phyloP scores from a whole-genome alignment of 2,797 vertebrate species.

The Arrhamphus sclerolepis region DNA sequence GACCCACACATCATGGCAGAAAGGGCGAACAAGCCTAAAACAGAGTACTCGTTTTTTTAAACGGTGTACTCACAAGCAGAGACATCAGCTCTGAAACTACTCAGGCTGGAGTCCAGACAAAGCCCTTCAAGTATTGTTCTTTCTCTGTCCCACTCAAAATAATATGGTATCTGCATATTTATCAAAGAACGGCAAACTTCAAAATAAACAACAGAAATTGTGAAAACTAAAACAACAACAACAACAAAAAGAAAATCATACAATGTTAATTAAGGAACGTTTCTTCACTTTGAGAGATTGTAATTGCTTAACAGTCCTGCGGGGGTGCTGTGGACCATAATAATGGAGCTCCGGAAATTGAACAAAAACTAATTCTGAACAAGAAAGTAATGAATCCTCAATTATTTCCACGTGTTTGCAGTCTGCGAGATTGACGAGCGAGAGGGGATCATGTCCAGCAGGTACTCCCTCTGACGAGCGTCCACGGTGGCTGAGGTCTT shows the following conservation, averaged over 20 bases:
- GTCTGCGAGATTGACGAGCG: constrained; percentile 94
- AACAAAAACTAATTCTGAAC: constrained; percentile 41
- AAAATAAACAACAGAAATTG: constrained; percentile 61
- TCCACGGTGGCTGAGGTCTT: constrained; percentile 87
- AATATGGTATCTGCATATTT: constrained; percentile 58
- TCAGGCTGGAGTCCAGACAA: constrained; percentile 49
- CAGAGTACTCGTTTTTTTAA: constrained; percentile 27
- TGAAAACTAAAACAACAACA: constrained; percentile 50
- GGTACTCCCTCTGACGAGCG: constrained; percentile 96
- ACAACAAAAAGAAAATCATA: constrained; percentile 37
- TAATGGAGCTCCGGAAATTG: constrained; percentile 48
- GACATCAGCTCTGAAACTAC: constrained; percentile 37
- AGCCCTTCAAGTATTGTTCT: constrained; percentile 72
- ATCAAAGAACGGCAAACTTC: constrained; percentile 53
- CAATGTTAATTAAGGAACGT: constrained; percentile 53
- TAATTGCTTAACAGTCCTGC: constrained; percentile 65
- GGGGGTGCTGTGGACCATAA: constrained; percentile 59
- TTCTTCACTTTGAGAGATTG: constrained; percentile 66
- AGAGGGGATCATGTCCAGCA: constrained; percentile 97
- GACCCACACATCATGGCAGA: constrained; percentile 55
- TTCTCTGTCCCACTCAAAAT: constrained; percentile 50
- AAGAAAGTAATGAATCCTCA: constrained; percentile 22
- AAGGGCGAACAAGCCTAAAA: constrained; percentile 32
- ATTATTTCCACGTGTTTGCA: constrained; percentile 94
- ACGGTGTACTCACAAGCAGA: constrained; percentile 29